These are phyloP conservation scores for Anser brachyrhynchus DNA, from an alignment of 2,113 vertebrate genomes.

Conservation along the genomic window DNA sequence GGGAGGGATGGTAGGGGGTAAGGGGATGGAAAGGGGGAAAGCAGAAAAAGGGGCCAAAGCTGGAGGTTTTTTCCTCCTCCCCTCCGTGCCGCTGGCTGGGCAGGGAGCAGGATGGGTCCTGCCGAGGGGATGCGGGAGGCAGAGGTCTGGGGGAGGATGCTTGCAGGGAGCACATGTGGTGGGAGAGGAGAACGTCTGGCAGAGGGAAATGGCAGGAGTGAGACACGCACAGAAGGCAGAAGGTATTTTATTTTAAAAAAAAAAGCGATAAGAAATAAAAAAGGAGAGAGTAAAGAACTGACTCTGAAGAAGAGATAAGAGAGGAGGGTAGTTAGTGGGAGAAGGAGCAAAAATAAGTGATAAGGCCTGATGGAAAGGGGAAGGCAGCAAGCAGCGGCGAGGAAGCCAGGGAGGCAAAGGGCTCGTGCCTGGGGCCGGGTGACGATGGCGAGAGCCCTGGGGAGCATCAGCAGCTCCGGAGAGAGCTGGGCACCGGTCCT, in stretches of 20 bases:
- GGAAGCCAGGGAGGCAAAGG: accelerated
- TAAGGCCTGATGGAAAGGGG: constrained; percentile 24
- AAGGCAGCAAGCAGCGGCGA: not conserved
- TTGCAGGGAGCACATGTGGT: accelerated
- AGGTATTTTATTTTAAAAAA: not conserved
- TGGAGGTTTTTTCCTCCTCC: not conserved
- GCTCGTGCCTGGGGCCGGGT: not conserved
- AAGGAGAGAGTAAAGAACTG: constrained; percentile 38
- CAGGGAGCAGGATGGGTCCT: not conserved
- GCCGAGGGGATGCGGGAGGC: not conserved
- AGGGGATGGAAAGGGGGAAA: not conserved
- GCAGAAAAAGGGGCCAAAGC: not conserved
- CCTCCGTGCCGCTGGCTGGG: accelerated
- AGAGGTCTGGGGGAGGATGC: not conserved
- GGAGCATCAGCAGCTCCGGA: no score
- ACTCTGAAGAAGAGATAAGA: constrained; percentile 57
- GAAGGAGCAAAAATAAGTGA: constrained; percentile 36
- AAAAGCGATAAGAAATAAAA: constrained; percentile 23
- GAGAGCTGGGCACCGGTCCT: not conserved
- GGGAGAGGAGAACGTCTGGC: not conserved
- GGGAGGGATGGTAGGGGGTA: not conserved
- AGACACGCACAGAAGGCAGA: not conserved
- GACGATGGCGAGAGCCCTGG: not conserved
- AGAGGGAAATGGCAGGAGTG: not conserved
- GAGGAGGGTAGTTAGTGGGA: constrained; percentile 34